These are phyloP conservation scores for Austrofundulus limnaeus DNA, from an alignment of 2,113 vertebrate species.

Conservation along the genomic window DNA sequence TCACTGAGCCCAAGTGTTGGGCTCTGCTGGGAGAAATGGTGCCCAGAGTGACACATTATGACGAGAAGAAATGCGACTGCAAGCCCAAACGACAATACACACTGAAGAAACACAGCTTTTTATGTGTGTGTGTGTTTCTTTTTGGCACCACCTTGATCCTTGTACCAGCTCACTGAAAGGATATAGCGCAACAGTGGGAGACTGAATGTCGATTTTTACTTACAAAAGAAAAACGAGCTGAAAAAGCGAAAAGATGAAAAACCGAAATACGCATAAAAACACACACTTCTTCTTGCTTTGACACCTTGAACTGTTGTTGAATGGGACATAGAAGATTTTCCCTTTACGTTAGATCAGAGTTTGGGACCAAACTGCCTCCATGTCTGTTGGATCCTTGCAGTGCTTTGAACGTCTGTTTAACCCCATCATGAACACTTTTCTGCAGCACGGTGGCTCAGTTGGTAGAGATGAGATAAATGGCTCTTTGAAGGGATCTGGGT, in stretches of 20 bases:
- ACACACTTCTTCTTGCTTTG: constrained; percentile 1
- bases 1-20: constrained; percentile 37
- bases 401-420: no score
- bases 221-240: constrained; percentile 14
- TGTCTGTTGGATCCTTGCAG: no score
- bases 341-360: no score
- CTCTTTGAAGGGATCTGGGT: no score
- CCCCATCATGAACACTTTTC: no score
- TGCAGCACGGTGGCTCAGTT: no score
- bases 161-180: not conserved
- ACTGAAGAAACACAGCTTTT: not conserved
- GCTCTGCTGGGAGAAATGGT: constrained; percentile 56
- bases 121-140: constrained; percentile 23
- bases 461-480: no score
- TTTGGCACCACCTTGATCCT: constrained; percentile 4
- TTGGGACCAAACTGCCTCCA: no score
- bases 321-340: not conserved
- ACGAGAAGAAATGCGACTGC: constrained; percentile 17
- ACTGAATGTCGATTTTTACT: constrained; percentile 21
- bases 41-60: constrained; percentile 66
- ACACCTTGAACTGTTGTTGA: constrained; percentile 9
- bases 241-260: not conserved
- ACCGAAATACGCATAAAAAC: no score
- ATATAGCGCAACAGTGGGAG: constrained; percentile 19
- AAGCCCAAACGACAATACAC: constrained; percentile 15